Base-by-base conservation (phyloP, 2,113 vertebrate species). In the Phalacrocorax aristotelis region DNA sequence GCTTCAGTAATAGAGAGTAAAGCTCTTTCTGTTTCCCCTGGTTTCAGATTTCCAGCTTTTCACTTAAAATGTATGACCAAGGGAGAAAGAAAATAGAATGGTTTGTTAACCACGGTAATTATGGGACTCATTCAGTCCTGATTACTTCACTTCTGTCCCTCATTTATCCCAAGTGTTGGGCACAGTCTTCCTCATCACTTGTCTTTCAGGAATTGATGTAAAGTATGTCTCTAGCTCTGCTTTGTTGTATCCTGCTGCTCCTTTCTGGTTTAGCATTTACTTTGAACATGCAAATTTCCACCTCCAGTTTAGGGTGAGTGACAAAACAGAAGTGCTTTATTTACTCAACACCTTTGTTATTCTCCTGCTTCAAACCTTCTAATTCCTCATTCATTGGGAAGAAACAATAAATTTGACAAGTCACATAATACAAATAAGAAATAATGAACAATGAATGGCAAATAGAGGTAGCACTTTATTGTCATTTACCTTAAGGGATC, bases 391-490 rank as follows among this genome's bases (percentile, higher is more conserved):
- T 90, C 80, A 82, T 26, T 75, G 81, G 79, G 80, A 89, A 95
- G 80, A 84, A 92, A 95, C 70, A 95, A 94, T 91, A 27, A 55
- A 11, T 91, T 69, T 95, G 92, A 95, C 91, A 93, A 91, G 72
- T 75, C 49, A 26, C 52, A 92, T 42, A 94, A 79, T 79, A 57
- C 52, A 93, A 94, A 83, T 61, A 94, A 49, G 27, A 71, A 91
- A 82, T 29, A 84, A 34, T 64, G 70, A 95, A 95, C 57, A 57
- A 60, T 61, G 72, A 96, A 96, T 0, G 2, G 38, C 52, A 95
- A 95, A 95, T 64, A 89, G 65, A 89, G 23, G 26, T 54, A 89
- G 30, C 16, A 16, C 7, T 69, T 89, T 40, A 75, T 68, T 96
- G 44, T 93, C 34, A 60, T 68, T 89, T 97, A 87, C 86, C 57